Evolutionary conservation across 53 echinoderm and acorn worm genomes (phyloP), one percentile per base, ranked within the genome.

Genomic region (Arbacia lixula): DNA sequence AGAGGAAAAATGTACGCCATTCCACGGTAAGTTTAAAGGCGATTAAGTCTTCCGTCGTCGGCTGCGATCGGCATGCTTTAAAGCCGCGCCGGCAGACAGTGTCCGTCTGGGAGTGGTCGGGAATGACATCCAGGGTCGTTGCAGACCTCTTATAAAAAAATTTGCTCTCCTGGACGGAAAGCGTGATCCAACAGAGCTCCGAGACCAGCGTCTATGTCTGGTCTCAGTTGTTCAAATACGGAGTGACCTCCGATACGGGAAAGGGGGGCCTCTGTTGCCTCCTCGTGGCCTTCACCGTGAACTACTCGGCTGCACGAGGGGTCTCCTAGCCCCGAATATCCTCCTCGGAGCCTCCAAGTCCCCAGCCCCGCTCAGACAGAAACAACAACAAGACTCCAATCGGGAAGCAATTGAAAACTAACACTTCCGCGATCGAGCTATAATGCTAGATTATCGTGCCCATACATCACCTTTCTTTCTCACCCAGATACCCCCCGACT

Each of bases 361-460:
- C 46, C 16, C 34, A 53, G 54, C 53, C 30, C 74, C 33, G 33
- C 28, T 14, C n/a, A 74, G 52, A 74, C 54, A 16, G 74, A 53
- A 51, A 74, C 52, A 51, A 46, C 74, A 74, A 53, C 74, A 74
- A 51, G 31, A 74, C 16, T 3, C 21, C 74, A 74, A 74, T 74
- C 74, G 74, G 74, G 53, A 74, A 53, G 74, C 52, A 53, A 72
- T 74, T 74, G 52, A 74, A 74, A 74, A 74, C 74, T 34, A 53
- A 74, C 74, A 74, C 74, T 74, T 74, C 74, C 74, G 33, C 22
- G 54, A 74, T 46, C 6, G 35, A 53, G 28, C 22, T 54, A n/a
- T 17, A 51, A 12, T 26, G 74, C 30, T 33, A 19, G 46, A 20
- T 35, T 74, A 74, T 74, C 52, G 49, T 74, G 20, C 30, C 50